phyloP scores from a whole-genome alignment of 2,888 invertebrate species.

The Argyra leucocephala region DNA sequence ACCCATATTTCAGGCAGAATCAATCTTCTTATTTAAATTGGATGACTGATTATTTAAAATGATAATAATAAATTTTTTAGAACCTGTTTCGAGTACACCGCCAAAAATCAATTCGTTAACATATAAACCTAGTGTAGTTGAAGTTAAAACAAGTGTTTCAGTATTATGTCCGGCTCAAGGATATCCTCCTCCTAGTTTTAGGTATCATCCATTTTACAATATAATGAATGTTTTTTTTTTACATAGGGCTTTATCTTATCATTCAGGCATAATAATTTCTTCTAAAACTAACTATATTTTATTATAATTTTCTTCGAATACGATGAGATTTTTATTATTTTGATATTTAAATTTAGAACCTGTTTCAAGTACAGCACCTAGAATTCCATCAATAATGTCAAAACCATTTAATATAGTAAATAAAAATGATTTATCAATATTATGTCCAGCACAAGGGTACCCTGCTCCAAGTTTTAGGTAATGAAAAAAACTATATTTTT shows the following conservation, averaged over 20 bases:
- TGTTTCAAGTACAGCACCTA: slow-evolving; percentile 47
- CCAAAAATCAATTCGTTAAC: slow-evolving; percentile 47
- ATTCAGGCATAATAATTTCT: slow-evolving; percentile 10
- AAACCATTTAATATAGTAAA: slow-evolving; percentile 36
- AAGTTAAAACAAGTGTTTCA: slow-evolving; percentile 47
- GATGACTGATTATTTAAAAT: not conserved
- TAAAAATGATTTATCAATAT: slow-evolving; percentile 40
- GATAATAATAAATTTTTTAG: slow-evolving; percentile 38
- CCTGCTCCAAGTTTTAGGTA: slow-evolving; percentile 65
- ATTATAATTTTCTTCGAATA: no score
- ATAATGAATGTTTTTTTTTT: not conserved
- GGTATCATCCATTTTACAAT: no score
- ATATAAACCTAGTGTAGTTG: slow-evolving; percentile 38
- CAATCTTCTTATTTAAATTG: no score
- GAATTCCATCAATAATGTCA: slow-evolving; percentile 42
- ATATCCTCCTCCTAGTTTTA: slow-evolving; percentile 61
- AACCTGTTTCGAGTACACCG: slow-evolving; percentile 49
- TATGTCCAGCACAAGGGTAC: slow-evolving; percentile 68
- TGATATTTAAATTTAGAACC: slow-evolving; percentile 40
- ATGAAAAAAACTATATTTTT: slow-evolving; percentile 27
- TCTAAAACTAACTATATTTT: no score
- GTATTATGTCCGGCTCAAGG: slow-evolving; percentile 67
- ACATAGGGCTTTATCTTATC: not conserved
- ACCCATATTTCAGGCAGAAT: not conserved
- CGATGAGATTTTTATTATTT: no score